phyloP scores from a whole-genome alignment of 1,140 invertebrate genomes.

The Carposina sasakii region DNA sequence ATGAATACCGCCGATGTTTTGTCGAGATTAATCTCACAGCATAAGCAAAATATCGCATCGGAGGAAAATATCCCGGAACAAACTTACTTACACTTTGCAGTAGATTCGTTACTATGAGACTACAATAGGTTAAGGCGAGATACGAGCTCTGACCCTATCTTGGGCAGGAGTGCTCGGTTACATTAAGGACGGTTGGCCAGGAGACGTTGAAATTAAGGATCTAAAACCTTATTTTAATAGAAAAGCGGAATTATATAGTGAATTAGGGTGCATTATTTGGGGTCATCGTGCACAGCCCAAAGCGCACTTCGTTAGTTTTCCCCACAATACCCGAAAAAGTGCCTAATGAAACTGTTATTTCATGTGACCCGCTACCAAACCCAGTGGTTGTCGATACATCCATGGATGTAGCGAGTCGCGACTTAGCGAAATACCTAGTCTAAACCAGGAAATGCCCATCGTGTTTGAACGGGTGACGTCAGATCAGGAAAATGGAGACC shows the following conservation, averaged over 20 bases:
- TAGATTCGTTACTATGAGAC: conserved; percentile 1
- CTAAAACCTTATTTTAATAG: conserved; percentile 9
- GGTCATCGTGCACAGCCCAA: too few species aligned
- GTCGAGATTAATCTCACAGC: not conserved
- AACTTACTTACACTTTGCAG: conserved; percentile 6
- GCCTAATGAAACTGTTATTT: too few species aligned
- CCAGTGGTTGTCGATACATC: too few species aligned
- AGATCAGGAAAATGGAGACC: too few species aligned
- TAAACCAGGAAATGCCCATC: too few species aligned
- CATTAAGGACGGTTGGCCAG: conserved; percentile 5
- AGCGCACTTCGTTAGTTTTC: too few species aligned
- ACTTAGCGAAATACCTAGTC: too few species aligned
- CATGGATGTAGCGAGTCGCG: too few species aligned
- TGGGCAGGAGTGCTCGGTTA: not conserved
- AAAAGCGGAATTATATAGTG: not conserved
- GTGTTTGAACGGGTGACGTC: too few species aligned
- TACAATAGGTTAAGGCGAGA: conserved; percentile 1
- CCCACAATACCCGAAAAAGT: too few species aligned
- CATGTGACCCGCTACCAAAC: too few species aligned
- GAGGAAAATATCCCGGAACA: conserved; percentile 1
- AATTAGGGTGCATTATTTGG: not conserved
- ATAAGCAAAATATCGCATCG: not conserved
- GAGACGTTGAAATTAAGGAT: conserved; percentile 4
- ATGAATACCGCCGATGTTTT: conserved; percentile 1
- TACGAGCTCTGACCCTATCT: not conserved